Base-by-base conservation (phyloP, 2,113 vertebrate species). In the Ophiodon elongatus region DNA sequence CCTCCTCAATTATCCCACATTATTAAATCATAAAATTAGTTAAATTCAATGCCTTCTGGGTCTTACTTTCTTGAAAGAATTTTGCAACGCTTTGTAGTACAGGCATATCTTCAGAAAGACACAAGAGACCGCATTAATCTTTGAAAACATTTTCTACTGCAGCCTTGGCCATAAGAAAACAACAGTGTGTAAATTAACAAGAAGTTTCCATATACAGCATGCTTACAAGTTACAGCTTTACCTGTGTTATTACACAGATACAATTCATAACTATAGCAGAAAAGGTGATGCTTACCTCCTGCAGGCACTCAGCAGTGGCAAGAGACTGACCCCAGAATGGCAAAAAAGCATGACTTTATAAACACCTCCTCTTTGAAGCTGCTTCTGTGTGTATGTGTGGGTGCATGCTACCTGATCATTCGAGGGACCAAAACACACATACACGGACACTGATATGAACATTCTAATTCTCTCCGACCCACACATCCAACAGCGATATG, bases 341-440 rank as follows among this genome's bases (percentile, higher is more conserved):
- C 74, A 84, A 83, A 84, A 87, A 91, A 86, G 83, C 47, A 2
- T 79, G 86, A 91, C 90, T 93, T 93, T 90, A 92, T 92, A 90
- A 89, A 83, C 84, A 84, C 84, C 78, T 68, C 80, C 80, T 84
- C 80, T 93, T 87, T 76, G 84, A 83, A 89, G 71, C 43, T 31
- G 69, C 64, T 31, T 73, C 10, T 17, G 11, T 31, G 68, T 81
- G n/a, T 73, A 69, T 75, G 71, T 82, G 82, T 76, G 74, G 41
- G 67, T 76, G 73, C 78, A 70, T 84, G 50, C 37, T 73, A 69
- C 67, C 13, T 56, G 64, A 74, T 47, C 47, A 82, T 86, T 82
- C 88, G 88, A 76, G 86, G 86, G 83, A 77, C 89, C 74, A 77
- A 69, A n/a, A 64, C 76, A 86, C 57, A 43, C 66, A 67, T 9